Evolutionary conservation across 35 echinoderm and acorn worm genomes (phyloP).

Genomic region (Patiria miniata): DNA sequence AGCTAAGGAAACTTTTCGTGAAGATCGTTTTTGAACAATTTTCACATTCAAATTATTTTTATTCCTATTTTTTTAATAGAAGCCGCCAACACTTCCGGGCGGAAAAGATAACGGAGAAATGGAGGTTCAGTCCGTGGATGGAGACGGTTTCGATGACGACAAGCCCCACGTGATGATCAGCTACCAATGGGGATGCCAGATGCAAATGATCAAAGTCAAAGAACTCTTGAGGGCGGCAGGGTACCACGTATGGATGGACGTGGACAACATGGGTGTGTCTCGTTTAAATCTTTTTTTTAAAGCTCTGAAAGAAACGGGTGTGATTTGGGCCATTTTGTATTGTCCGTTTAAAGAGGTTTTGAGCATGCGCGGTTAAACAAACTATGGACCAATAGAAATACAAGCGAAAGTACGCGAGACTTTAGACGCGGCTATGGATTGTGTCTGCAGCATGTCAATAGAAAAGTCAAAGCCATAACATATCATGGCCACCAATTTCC

Average conservation of each 20-base stretch:
- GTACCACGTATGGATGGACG: slow-evolving; percentile 71
- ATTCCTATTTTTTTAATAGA: slow-evolving; percentile 40
- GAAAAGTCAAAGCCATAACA: background rate
- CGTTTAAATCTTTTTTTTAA: no score
- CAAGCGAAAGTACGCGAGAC: no score
- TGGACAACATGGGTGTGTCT: slow-evolving; percentile 71
- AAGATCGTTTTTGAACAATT: no score
- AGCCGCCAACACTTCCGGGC: background rate
- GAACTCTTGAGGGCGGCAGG: slow-evolving; percentile 51
- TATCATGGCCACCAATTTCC: background rate
- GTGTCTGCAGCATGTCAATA: no score
- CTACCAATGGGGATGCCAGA: slow-evolving; percentile 83
- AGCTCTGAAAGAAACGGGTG: background rate
- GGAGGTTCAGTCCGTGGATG: background rate
- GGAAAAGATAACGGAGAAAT: background rate
- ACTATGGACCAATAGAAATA: background rate
- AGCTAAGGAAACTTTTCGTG: no score
- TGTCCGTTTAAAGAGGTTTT: background rate
- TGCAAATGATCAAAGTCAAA: slow-evolving; percentile 55
- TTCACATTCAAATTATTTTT: slow-evolving; percentile 16
- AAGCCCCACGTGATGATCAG: slow-evolving; percentile 76
- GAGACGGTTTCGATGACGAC: background rate
- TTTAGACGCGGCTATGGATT: no score
- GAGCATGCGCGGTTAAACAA: background rate
- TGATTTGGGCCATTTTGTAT: background rate